Percentiles rank a stretch among this genome's conserved stretches.
These are phyloP conservation scores for Tolypeutes matacus DNA, from an alignment of 2,797 vertebrate genomes.

Conservation along the genomic window DNA sequence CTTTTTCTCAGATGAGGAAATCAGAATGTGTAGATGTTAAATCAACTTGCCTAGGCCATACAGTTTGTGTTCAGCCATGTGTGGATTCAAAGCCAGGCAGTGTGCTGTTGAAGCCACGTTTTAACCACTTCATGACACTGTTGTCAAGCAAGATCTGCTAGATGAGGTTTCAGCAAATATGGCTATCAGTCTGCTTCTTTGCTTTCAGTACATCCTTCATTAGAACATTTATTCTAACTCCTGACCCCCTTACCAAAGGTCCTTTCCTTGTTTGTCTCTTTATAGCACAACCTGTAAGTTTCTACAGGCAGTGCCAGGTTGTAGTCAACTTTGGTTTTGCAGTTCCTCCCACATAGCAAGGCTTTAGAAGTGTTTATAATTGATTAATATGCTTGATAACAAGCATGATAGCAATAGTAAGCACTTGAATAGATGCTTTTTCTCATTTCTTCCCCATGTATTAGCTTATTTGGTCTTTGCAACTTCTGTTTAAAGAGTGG, in stretches of 20 bases:
- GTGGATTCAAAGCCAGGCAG: background rate
- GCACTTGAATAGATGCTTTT: background rate
- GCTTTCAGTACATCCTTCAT: background rate
- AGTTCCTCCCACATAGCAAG: background rate
- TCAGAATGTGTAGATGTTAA: background rate
- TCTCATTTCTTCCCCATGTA: background rate
- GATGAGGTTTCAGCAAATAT: background rate
- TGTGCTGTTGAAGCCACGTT: background rate
- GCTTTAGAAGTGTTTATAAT: background rate
- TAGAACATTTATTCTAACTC: background rate
- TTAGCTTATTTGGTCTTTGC: background rate
- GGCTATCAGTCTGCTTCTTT: background rate
- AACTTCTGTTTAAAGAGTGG: background rate
- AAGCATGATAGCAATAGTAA: background rate
- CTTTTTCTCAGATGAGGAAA: conserved; percentile 54
- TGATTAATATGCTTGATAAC: background rate
- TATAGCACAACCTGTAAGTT: background rate
- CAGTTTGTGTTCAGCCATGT: background rate
- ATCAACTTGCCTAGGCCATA: background rate
- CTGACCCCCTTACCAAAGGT: background rate
- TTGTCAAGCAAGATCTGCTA: background rate
- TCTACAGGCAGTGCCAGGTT: background rate
- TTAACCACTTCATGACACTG: background rate
- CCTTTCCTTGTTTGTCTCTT: background rate
- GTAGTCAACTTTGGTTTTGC: background rate